Evolutionary conservation across 2,113 vertebrate genomes (phyloP).

Genomic region (Mystacornis crossleyi): DNA sequence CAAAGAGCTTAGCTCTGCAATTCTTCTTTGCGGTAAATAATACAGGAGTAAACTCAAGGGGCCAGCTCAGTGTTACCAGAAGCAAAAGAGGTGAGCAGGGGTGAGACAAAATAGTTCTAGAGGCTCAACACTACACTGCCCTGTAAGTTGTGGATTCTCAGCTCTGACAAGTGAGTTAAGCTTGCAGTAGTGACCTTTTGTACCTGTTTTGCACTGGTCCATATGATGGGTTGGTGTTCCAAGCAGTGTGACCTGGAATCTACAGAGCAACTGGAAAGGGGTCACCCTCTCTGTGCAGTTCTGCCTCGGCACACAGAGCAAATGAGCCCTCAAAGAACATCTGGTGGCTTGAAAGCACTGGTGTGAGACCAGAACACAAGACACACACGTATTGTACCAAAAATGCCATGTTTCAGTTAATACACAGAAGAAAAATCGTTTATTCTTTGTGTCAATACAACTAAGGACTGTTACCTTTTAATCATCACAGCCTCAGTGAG

Average conservation of each 20-base stretch:
- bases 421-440: not conserved
- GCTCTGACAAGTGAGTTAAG: not conserved
- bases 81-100: not conserved
- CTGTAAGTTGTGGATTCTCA: not conserved
- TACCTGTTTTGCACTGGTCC: not conserved
- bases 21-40: not conserved
- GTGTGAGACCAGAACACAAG: not conserved
- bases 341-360: not conserved
- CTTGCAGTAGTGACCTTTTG: not conserved
- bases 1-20: not conserved
- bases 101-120: not conserved
- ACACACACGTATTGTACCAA: accelerated
- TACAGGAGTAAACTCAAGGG: not conserved
- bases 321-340: not conserved
- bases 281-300: not conserved
- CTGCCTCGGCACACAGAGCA: not conserved
- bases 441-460: not conserved
- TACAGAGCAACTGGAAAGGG: not conserved
- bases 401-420: not conserved
- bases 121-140: not conserved
- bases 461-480: not conserved
- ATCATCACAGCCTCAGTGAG: not conserved
- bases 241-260: not conserved
- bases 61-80: not conserved
- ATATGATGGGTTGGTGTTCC: not conserved